Base-by-base conservation (phyloP, 2,797 vertebrate genomes). In the Mormyrops boulengeri region DNA sequence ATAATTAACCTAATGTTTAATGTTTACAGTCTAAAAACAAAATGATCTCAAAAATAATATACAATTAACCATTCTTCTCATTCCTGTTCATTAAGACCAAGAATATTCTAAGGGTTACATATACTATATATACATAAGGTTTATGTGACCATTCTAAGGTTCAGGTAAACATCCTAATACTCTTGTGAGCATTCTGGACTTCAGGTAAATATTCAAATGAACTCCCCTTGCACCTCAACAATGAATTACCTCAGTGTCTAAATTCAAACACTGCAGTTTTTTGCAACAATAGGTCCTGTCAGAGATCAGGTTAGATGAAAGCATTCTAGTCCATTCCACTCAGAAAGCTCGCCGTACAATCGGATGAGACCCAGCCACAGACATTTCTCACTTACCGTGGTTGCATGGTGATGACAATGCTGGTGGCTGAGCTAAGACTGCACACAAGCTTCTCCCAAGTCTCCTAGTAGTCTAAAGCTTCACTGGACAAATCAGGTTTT, bases 401-500 rank as follows among this genome's bases (percentile, higher is more conserved):
- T 57, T 57, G 85, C 85, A 87, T 87, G 53, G 85, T 57, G 50
- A 9, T 19, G 52, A 34, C 14, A 41, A 2, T n/a, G 85, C 50
- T 87, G 85, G 34, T 19, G 34, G 2, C 53, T 30, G 85, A 87
- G 85, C 0, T 38, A 41, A 1, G 53, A 1, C 12, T 30, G 50
- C 30, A 38, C 34, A 60, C 50, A 87, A 26, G 53, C 50, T 22
- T 87, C 34, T 87, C 82, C 17, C 30, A 57, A 87, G 85, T 87
- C 85, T 87, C 53, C 53, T n/a, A 19, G 19, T 7, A 41, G 26
- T 87, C 52, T 34, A 66, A 47, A 91, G 91, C 88, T 90, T 90
- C 86, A 55, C 84, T 88, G 89, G 90, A 91, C 89, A 66, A 34
- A 89, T 84, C 77, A 88, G 91, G 89, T 93, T 94, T 92, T 93